Evolutionary conservation across 2,797 vertebrate species (phyloP), one percentile per base, ranked within the genome.

Genomic region (Graptemys geographica): DNA sequence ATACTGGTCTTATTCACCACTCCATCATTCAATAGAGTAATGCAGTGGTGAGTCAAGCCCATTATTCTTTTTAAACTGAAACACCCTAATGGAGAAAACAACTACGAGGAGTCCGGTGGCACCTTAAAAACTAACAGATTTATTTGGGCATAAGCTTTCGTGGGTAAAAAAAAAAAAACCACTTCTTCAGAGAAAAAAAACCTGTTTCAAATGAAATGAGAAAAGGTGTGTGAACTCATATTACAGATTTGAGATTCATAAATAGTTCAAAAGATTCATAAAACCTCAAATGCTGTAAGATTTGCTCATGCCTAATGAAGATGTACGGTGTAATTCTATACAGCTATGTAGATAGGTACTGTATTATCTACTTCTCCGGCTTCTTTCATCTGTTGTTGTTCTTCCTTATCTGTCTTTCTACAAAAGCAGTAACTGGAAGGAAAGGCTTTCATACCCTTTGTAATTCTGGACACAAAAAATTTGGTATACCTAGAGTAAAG

Each of bases 171-270:
- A n/a, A n/a, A n/a, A 55, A 21, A 53, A 55, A 23, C 1, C 53
- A 55, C 6, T 55, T 55, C 55, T 55, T 55, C 55, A 55, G 55
- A 90, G 81, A 31, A 27, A 76, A 88, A 53, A n/a, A 92, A 41
- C 23, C 81, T 85, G 93, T 92, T 97, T 92, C 80, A 91, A 90
- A 90, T 96, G 16, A 87, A 41, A 57, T 31, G 33, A 11, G 9
- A 80, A 76, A 49, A 8, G 41, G 12, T 7, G 1, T 1, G 9
- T 41, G 49, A 87, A 80, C 33, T 55, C 51, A 13, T n/a, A 52
- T 51, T 53, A 52, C 2, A 3, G 51, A 51, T 76, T 21, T 49
- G 81, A 16, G 90, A 33, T 91, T 85, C 79, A 72, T 83, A 93
- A 91, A 37, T 28, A 90, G 33, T 92, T 94, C 37, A 92, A 74